Conservation (phyloP, 2,113 vertebrate genomes). For the Odontesthes bonariensis region DNA sequence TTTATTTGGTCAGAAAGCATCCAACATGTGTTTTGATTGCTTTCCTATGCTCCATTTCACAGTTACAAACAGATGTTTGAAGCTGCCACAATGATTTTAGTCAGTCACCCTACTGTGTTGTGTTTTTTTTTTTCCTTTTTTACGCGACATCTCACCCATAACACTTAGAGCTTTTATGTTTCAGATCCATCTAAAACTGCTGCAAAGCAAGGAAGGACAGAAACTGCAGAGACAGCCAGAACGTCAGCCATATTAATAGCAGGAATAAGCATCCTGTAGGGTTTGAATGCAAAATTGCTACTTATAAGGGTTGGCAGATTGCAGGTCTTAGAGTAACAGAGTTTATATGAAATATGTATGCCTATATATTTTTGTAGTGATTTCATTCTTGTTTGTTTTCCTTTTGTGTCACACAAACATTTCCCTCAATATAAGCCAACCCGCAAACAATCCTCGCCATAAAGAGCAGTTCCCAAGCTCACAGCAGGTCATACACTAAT, state of each 20-base stretch:
- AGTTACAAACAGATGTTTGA: conserved; percentile 58
- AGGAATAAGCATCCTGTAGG: no score
- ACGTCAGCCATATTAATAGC: conserved; percentile 23
- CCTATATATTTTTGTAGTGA: no score
- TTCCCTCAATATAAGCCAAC: no score
- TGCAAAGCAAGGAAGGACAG: conserved; percentile 30
- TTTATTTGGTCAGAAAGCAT: conserved; percentile 67
- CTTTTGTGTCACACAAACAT: no score
- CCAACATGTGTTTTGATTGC: conserved; percentile 62
- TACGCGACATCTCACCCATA: conserved; percentile 47
- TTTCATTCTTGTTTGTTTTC: no score
- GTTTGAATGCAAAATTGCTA: no score
- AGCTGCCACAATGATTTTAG: conserved; percentile 67
- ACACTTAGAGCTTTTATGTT: conserved; percentile 41
- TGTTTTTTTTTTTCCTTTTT: not conserved
- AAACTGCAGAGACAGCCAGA: conserved; percentile 16
- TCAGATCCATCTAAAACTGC: conserved; percentile 50
- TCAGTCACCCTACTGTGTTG: conserved; percentile 24
- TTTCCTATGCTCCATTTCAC: conserved; percentile 67
- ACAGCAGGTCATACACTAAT: conserved; percentile 17
- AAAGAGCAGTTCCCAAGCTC: conserved; percentile 18
- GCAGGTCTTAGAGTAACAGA: no score
- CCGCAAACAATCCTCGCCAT: not conserved
- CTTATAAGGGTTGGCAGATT: no score
- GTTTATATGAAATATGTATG: no score